Evolutionary conservation across 1,140 invertebrate species (phyloP), one percentile per base, ranked within the genome.

Genomic region (Conus ventricosus): DNA sequence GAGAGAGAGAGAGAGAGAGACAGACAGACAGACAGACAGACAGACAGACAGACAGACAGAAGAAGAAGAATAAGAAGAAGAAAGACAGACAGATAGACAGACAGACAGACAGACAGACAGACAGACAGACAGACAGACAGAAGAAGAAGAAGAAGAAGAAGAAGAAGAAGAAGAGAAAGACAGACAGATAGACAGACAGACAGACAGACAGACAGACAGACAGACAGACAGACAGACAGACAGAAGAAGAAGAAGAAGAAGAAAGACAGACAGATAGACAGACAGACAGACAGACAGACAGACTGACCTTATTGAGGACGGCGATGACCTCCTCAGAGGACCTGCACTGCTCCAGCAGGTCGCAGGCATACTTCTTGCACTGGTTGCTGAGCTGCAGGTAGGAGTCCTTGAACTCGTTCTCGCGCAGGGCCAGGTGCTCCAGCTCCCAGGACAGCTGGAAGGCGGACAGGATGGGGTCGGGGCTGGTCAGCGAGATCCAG

Each of bases 391-490:
- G 93, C 57, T 95, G 95, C 20, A 95, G 92, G 93, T 97, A 97
- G 2, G 92, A 92, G 76, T 94, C 94, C 92, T 96, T 95, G 91
- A 96, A 96, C 90, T 97, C 96, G 15, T 95, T 95, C 82, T 96
- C 96, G 67, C 95, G 90, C 4, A 93, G 88, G 5, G 93, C 93
- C 27, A 94, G 88, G 84, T 93, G 92, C 71, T 93, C 92, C 15
- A 97, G 94, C 87, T 97, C 96, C 71, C 94, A 92, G 0, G 96
- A 96, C 17, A 97, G 94, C 86, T 95, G 92, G 91, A 97, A 97
- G 4, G 96, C 96, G n/a, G 96, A 94, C 17, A 97, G 94, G 85
- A 97, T 96, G 0, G 97, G 97, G 94, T 97, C 97, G 15, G 96
- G 92, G 0, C 96, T 96, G 0, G 96, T 96, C 85, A 97, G 96